These are phyloP conservation scores for Sphenopsis melanotis DNA, from an alignment of 2,797 vertebrate species.

Conservation along the genomic window DNA sequence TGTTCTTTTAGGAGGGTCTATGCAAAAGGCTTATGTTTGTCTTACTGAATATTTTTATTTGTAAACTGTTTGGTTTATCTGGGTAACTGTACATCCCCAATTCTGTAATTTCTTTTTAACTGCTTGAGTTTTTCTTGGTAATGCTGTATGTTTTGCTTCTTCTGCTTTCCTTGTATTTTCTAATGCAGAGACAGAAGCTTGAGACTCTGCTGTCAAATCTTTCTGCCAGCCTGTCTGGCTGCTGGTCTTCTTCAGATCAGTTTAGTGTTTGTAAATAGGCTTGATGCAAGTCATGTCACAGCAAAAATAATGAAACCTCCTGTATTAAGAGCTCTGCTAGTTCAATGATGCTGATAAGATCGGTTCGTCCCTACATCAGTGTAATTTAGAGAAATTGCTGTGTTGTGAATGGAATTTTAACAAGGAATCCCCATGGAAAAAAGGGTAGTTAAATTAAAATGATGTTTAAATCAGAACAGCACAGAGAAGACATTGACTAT, in stretches of 20 bases:
- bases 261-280: slow-evolving; percentile 44
- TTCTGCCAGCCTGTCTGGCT: background rate
- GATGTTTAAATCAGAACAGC: background rate
- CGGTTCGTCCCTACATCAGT: background rate
- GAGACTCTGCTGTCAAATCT: slow-evolving; percentile 17
- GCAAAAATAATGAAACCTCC: slow-evolving; percentile 33
- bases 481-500: background rate
- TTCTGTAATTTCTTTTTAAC: background rate
- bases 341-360: background rate
- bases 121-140: background rate
- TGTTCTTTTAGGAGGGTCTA: background rate
- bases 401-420: slow-evolving; percentile 41
- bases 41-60: background rate
- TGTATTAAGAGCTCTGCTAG: background rate
- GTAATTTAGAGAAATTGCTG: slow-evolving; percentile 36
- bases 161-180: background rate
- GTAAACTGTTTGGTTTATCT: background rate
- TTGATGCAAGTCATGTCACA: slow-evolving; percentile 50
- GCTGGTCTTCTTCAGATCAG: slow-evolving; percentile 10
- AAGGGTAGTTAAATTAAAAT: slow-evolving; percentile 14
- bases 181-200: background rate
- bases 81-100: background rate
- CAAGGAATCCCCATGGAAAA: background rate
- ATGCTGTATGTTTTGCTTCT: background rate
- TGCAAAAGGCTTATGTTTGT: background rate